Conservation (phyloP, 2,888 invertebrate species). For the Idaea aversata region DNA sequence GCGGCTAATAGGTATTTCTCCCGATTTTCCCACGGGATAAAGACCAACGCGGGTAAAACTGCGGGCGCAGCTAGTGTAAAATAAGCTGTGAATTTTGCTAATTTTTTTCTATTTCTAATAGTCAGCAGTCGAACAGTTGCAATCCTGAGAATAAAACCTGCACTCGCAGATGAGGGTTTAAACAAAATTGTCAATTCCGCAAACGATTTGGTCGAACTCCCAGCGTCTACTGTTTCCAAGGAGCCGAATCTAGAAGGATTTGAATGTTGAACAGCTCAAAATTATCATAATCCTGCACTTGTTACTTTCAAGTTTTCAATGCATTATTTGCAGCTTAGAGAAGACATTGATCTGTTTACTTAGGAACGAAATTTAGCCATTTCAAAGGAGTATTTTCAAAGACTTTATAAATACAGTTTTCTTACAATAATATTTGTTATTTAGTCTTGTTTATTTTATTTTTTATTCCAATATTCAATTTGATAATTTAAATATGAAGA, state of each 20-base stretch:
- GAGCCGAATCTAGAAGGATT: slow-evolving; percentile 46
- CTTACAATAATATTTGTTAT: not conserved
- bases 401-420: not conserved
- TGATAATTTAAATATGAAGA: too few species aligned
- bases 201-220: slow-evolving; percentile 25
- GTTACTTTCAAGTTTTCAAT: slow-evolving; percentile 65
- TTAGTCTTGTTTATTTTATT: not conserved
- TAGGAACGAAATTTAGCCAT: slow-evolving; percentile 6
- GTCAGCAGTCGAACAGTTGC: slow-evolving; percentile 6
- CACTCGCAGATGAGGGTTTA: slow-evolving; percentile 16
- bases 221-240: slow-evolving; percentile 15
- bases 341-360: slow-evolving; percentile 36
- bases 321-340: slow-evolving; percentile 62
- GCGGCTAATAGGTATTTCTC: too few species aligned
- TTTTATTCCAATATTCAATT: too few species aligned
- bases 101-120: not conserved
- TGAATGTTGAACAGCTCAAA: slow-evolving; percentile 66
- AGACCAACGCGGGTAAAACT: too few species aligned
- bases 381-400: not conserved
- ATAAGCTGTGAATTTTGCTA: too few species aligned
- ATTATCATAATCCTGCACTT: slow-evolving; percentile 75
- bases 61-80: too few species aligned
- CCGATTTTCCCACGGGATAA: too few species aligned
- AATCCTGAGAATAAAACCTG: slow-evolving; percentile 14
- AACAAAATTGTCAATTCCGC: slow-evolving; percentile 27